phyloP scores from a whole-genome alignment of 2,797 vertebrate genomes.

The Diplodus puntazzo region DNA sequence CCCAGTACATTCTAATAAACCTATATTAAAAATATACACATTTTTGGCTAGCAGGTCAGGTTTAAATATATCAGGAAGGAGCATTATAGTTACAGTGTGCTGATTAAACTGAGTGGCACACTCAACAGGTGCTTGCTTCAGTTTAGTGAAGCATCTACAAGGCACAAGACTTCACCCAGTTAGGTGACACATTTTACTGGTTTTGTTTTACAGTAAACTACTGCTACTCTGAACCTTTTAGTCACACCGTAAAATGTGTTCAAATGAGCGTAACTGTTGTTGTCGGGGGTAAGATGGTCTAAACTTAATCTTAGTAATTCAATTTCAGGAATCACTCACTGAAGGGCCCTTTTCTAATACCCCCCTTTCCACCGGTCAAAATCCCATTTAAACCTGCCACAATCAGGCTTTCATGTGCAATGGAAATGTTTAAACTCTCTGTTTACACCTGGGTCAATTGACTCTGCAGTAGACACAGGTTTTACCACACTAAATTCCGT shows the following conservation, averaged over 20 bases:
- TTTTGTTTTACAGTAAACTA: background rate
- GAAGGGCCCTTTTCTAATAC: background rate
- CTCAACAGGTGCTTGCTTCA: slow-evolving; percentile 2
- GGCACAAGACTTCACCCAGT: background rate
- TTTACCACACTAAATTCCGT: too few species aligned
- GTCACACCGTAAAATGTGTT: background rate
- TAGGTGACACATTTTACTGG: background rate
- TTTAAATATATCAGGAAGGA: background rate
- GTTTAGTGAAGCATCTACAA: background rate
- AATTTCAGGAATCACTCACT: background rate
- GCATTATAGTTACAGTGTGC: background rate
- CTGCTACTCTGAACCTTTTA: background rate
- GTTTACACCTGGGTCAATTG: too few species aligned
- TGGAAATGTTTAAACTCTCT: too few species aligned
- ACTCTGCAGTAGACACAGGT: too few species aligned
- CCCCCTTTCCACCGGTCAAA: too few species aligned
- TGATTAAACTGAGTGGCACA: background rate
- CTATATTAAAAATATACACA: background rate
- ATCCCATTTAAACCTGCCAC: too few species aligned
- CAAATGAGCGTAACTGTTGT: background rate
- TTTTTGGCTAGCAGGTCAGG: background rate
- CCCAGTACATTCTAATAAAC: background rate
- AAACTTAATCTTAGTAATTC: background rate
- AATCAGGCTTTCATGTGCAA: too few species aligned
- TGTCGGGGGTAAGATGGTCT: background rate